A percentile compares a stretch with the other conserved stretches of the same genome.
These are phyloP conservation scores for Macrocentrus cingulum DNA, from an alignment of 1,140 invertebrate genomes.

Conservation along the genomic window DNA sequence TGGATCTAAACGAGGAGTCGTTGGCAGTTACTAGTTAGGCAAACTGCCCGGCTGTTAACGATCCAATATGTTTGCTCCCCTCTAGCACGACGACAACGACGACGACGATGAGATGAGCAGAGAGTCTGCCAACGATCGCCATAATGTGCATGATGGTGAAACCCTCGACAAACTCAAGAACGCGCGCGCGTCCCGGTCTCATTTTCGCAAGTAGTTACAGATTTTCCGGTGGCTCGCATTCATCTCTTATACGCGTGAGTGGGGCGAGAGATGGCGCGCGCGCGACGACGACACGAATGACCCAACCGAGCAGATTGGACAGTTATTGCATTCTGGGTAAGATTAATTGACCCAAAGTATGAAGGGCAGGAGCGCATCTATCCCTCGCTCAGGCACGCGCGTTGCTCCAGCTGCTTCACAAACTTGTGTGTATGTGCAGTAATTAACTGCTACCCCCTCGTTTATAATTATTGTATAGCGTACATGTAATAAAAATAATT, in stretches of 20 bases:
- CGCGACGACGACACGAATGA: slow-evolving; percentile 43
- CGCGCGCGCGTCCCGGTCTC: slow-evolving; percentile 13
- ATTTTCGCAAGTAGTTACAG: slow-evolving; percentile 37
- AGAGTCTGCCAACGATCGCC: background rate
- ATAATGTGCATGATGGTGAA: background rate
- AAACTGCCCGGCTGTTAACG: slow-evolving; percentile 47
- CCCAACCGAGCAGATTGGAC: slow-evolving; percentile 57
- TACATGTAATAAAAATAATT: no score
- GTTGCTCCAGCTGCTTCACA: no score
- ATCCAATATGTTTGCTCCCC: slow-evolving; percentile 52
- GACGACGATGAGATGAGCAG: no score
- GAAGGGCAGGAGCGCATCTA: no score
- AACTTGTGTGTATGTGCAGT: no score
- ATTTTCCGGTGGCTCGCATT: slow-evolving; percentile 38
- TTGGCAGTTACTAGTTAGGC: slow-evolving; percentile 44
- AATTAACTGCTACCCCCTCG: no score
- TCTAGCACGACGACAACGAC: slow-evolving; percentile 23
- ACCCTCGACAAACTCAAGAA: background rate
- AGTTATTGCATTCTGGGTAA: slow-evolving; percentile 61
- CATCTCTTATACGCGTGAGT: background rate
- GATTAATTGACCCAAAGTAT: slow-evolving; percentile 56
- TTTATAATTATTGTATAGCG: no score
- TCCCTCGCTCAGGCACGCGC: no score
- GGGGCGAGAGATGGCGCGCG: background rate
- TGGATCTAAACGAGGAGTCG: slow-evolving; percentile 16